phyloP scores from a whole-genome alignment of 2,113 vertebrate species.

The Calidris pygmaea region DNA sequence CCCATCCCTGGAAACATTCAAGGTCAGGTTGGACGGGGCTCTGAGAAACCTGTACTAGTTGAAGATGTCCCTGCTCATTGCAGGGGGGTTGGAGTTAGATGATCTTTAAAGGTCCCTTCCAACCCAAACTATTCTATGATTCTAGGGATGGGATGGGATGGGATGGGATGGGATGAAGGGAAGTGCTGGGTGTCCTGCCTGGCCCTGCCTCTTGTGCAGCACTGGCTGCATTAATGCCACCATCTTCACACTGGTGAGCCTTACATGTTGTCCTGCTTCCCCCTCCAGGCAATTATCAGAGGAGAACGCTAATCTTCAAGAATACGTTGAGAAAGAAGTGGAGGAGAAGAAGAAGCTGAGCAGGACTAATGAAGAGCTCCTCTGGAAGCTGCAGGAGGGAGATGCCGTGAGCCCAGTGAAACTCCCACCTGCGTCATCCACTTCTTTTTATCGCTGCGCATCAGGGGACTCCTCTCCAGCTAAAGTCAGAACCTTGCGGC shows the following conservation, averaged over 20 bases:
- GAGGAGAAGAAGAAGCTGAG: conserved; percentile 97
- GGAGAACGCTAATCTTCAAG: conserved; percentile 94
- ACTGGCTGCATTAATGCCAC: not conserved
- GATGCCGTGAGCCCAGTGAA: conserved; percentile 85
- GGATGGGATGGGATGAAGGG: not conserved
- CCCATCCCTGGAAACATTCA: not conserved
- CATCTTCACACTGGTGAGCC: not conserved
- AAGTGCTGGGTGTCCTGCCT: not conserved
- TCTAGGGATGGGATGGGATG: no score
- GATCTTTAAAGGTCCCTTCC: not conserved
- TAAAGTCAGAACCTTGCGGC: conserved; percentile 78
- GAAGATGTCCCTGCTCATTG: not conserved
- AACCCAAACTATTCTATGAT: not conserved
- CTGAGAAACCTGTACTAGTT: not conserved
- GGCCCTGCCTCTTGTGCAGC: not conserved
- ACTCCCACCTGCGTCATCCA: conserved; percentile 83
- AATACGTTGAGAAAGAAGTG: conserved; percentile 91
- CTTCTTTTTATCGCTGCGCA: conserved; percentile 80
- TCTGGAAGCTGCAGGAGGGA: conserved; percentile 94
- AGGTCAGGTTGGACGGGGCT: not conserved
- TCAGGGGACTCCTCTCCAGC: conserved; percentile 81
- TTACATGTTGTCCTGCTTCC: not conserved
- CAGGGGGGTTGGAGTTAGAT: not conserved
- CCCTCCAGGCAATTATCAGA: conserved; percentile 88
- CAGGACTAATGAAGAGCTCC: conserved; percentile 92